Percentiles rank a stretch among this genome's conserved stretches.
These are phyloP conservation scores for Asobara japonica DNA, from an alignment of 1,140 invertebrate genomes.

Conservation along the genomic window DNA sequence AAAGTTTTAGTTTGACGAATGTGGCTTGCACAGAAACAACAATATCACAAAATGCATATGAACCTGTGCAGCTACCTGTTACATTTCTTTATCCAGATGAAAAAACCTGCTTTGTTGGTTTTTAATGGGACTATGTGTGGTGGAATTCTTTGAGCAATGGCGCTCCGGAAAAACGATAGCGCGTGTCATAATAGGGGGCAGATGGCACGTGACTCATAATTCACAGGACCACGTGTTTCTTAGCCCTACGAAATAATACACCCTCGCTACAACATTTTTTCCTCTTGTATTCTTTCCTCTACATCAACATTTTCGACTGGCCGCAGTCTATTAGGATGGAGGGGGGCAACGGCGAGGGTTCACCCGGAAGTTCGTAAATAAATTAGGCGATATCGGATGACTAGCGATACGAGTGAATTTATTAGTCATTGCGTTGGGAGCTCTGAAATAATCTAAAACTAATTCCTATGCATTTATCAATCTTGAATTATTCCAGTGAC, in stretches of 20 bases:
- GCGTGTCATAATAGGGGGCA: slow-evolving; percentile 59
- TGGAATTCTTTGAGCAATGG: background rate
- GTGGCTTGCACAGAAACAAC: too few relatives aligned
- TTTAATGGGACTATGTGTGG: background rate
- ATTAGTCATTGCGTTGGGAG: slow-evolving; percentile 49
- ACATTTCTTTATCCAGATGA: too few relatives aligned
- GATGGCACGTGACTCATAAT: slow-evolving; percentile 64
- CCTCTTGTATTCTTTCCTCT: background rate
- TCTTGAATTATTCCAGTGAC: too few relatives aligned
- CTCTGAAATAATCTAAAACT: too few relatives aligned
- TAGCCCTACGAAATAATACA: slow-evolving; percentile 16
- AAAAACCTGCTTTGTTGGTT: background rate
- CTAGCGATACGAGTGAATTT: slow-evolving; percentile 56
- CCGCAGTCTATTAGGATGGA: background rate
- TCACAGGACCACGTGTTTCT: slow-evolving; percentile 32
- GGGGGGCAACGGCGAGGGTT: slow-evolving; percentile 13
- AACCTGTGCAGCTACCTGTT: too few relatives aligned
- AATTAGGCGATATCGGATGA: slow-evolving; percentile 61
- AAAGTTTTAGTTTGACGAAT: too few relatives aligned
- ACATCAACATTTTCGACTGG: background rate
- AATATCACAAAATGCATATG: too few relatives aligned
- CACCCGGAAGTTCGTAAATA: slow-evolving; percentile 58
- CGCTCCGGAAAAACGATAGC: slow-evolving; percentile 43
- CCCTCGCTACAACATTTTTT: slow-evolving; percentile 20
- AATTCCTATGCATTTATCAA: too few relatives aligned